A percentile compares a stretch with the other conserved stretches of the same genome.
These are phyloP conservation scores for Trachelus iudaicus DNA, from an alignment of 2,888 invertebrate species.

Conservation along the genomic window DNA sequence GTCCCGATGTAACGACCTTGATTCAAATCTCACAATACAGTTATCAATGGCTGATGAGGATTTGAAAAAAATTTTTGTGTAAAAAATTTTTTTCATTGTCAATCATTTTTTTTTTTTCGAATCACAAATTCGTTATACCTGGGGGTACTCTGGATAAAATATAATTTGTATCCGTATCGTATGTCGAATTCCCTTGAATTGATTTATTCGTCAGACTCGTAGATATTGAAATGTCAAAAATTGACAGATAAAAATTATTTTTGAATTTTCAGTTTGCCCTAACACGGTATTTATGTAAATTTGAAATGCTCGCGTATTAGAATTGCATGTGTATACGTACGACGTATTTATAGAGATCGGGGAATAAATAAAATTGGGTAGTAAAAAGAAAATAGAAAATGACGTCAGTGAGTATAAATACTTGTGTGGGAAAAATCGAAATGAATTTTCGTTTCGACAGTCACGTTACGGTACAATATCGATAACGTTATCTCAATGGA, in stretches of 20 bases:
- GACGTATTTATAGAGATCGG: not conserved
- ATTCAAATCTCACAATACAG: not conserved
- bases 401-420: not conserved
- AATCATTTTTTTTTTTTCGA: too few relatives aligned
- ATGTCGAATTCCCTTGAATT: not conserved
- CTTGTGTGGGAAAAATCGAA: not conserved
- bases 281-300: not conserved
- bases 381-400: not conserved
- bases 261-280: not conserved
- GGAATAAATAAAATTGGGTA: not conserved
- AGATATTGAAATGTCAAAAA: not conserved
- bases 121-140: not conserved
- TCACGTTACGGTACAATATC: not conserved
- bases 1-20: not conserved
- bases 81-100: too few relatives aligned
- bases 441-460: not conserved
- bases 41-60: too few relatives aligned
- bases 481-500: not conserved
- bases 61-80: too few relatives aligned
- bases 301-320: not conserved
- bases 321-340: not conserved
- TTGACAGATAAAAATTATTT: not conserved
- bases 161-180: not conserved
- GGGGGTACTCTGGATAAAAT: not conserved
- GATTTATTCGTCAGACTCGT: not conserved